Conservation (phyloP, 2,888 invertebrate species). For the Folsomia candida region DNA sequence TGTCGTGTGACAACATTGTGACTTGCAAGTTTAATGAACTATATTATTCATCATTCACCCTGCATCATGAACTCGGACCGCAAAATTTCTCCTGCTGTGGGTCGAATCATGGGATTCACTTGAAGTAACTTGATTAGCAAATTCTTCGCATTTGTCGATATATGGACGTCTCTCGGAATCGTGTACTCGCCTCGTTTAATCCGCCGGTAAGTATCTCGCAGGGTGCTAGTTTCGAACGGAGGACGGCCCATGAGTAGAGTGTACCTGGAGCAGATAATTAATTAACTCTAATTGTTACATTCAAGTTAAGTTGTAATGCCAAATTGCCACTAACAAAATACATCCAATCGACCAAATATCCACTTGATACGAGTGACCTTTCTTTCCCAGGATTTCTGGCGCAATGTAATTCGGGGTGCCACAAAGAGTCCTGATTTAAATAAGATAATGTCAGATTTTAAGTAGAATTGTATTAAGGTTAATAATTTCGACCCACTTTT, state of each 20-base stretch:
- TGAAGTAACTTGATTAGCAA: slow-evolving; percentile 81
- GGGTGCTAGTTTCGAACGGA: slow-evolving; percentile 92
- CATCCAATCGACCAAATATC: slow-evolving; percentile 99
- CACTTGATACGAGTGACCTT: slow-evolving; percentile 97
- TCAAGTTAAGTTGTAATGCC: background rate
- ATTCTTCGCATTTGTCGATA: slow-evolving; percentile 53
- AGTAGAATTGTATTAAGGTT: too few species aligned
- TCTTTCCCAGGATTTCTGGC: slow-evolving; percentile 93
- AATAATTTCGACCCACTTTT: slow-evolving; percentile 57
- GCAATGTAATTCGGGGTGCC: slow-evolving; percentile 99
- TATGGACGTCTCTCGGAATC: slow-evolving; percentile 62
- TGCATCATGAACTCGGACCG: too few species aligned
- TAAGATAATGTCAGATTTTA: too few species aligned
- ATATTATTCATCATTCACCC: too few species aligned
- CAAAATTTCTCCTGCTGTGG: slow-evolving; percentile 72
- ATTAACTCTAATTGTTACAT: background rate
- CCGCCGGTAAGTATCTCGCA: slow-evolving; percentile 91
- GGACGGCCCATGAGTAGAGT: slow-evolving; percentile 96
- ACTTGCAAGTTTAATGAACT: too few species aligned
- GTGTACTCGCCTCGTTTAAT: slow-evolving; percentile 94
- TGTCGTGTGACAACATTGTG: too few species aligned
- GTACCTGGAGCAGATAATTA: slow-evolving; percentile 58
- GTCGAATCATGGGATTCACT: slow-evolving; percentile 76
- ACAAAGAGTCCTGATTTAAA: slow-evolving; percentile 93
- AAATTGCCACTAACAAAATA: slow-evolving; percentile 69